Evolutionary conservation across 2,797 vertebrate species (phyloP).

Genomic region (Phalanger gymnotis): DNA sequence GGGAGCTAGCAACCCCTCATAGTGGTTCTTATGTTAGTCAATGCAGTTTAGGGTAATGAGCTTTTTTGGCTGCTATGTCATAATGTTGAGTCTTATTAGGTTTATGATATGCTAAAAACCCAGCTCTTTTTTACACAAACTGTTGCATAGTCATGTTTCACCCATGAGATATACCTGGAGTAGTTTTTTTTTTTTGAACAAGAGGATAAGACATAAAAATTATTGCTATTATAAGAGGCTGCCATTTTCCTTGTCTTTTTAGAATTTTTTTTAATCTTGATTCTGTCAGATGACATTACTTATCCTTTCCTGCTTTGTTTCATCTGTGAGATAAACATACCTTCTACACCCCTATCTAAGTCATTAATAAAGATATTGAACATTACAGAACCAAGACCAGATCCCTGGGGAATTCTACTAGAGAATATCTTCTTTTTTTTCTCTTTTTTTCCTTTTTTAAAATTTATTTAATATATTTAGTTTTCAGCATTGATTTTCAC

Average conservation of each 20-base stretch:
- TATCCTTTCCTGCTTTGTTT: background rate
- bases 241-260: too few relatives aligned
- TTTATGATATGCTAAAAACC: background rate
- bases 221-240: background rate
- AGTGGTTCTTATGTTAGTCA: background rate
- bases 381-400: background rate
- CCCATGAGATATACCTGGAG: background rate
- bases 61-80: background rate
- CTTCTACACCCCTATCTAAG: background rate
- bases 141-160: background rate
- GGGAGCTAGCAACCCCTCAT: background rate
- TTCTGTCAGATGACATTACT: background rate
- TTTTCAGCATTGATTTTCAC: too few relatives aligned
- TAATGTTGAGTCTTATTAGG: background rate
- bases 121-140: background rate
- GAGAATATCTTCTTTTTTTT: too few relatives aligned
- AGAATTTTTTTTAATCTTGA: background rate
- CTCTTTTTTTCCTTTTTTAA: too few relatives aligned
- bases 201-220: background rate
- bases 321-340: background rate
- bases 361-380: constrained; percentile 5
- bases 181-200: background rate
- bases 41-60: background rate
- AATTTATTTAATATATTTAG: too few relatives aligned
- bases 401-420: background rate